Evolutionary conservation across 2,888 invertebrate species (phyloP).

Genomic region (Drosophila lutescens): DNA sequence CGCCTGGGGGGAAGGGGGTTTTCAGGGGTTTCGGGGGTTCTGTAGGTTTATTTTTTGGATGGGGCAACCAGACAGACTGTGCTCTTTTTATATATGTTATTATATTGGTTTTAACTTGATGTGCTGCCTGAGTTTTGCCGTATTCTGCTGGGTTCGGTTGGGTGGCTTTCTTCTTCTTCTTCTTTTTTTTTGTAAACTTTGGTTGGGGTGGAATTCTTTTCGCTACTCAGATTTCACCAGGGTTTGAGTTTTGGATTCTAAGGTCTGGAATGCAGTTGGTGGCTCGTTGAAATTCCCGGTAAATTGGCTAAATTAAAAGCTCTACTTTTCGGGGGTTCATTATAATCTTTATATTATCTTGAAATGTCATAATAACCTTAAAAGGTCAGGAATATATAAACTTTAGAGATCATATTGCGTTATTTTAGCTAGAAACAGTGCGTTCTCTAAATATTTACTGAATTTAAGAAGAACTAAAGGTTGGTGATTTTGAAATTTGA

Average conservation of each 20-base stretch:
- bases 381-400: too few species aligned
- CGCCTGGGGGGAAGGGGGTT: not conserved
- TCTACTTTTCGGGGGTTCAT: not conserved
- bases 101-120: constrained; percentile 52
- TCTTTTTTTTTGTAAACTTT: not conserved
- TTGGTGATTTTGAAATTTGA: not conserved
- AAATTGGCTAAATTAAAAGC: not conserved
- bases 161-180: not conserved
- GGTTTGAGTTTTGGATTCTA: not conserved
- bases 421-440: too few species aligned
- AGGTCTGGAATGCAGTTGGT: constrained; percentile 12
- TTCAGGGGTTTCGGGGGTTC: too few species aligned
- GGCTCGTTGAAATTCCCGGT: not conserved
- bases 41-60: not conserved
- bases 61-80: constrained; percentile 63
- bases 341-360: not conserved
- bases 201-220: not conserved
- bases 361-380: too few species aligned
- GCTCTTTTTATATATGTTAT: constrained; percentile 66
- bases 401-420: too few species aligned
- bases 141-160: not conserved
- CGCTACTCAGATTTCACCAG: not conserved
- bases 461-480: too few species aligned
- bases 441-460: not conserved
- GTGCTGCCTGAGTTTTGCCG: not conserved